Evolutionary conservation across 2,888 invertebrate genomes (phyloP).

Genomic region (Phaonia tiefii): DNA sequence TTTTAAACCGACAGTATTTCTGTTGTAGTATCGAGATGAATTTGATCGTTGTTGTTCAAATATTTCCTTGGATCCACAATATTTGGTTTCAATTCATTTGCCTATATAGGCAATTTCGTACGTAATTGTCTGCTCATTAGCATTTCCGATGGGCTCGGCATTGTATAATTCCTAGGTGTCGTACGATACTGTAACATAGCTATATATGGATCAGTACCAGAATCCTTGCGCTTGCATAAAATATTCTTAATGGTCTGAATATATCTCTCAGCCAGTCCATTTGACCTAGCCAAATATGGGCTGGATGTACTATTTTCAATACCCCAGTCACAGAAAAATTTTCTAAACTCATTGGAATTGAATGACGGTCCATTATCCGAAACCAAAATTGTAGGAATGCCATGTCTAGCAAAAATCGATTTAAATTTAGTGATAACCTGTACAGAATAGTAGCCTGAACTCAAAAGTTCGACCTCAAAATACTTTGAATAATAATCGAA

Average conservation of each 20-base stretch:
- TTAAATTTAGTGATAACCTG: constrained; percentile 42
- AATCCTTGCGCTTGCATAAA: constrained; percentile 45
- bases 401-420: constrained; percentile 62
- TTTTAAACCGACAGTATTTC: constrained; percentile 14
- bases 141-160: constrained; percentile 54
- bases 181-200: constrained; percentile 50
- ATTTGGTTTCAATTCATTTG: too few species aligned
- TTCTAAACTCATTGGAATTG: constrained; percentile 47
- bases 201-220: constrained; percentile 47
- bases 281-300: too few species aligned
- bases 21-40: constrained; percentile 13
- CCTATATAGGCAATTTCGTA: too few species aligned
- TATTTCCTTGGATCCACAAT: not conserved
- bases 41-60: too few species aligned
- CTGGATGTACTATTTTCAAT: constrained; percentile 61
- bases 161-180: constrained; percentile 29
- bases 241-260: constrained; percentile 60
- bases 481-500: constrained; percentile 38
- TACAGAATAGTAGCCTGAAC: constrained; percentile 10
- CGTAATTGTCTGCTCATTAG: constrained; percentile 56
- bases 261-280: constrained; percentile 64
- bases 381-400: constrained; percentile 55
- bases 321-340: constrained; percentile 54
- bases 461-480: too few species aligned
- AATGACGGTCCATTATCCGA: constrained; percentile 54